Percentiles rank a stretch among this genome's conserved stretches.
phyloP scores from a whole-genome alignment of 2,113 vertebrate genomes.

The Nothoprocta pentlandii region DNA sequence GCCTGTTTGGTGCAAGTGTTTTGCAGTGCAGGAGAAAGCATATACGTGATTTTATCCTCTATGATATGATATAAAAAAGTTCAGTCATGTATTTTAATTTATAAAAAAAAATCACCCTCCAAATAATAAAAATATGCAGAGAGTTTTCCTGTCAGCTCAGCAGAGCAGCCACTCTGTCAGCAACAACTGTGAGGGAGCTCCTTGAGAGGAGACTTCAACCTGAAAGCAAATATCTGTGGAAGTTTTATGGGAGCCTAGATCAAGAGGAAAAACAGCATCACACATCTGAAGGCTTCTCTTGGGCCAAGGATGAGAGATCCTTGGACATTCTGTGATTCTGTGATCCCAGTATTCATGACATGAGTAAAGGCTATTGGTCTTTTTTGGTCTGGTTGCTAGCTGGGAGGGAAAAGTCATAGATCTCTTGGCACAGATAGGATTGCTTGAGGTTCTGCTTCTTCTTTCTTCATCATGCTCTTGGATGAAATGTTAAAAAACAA shows the following conservation, averaged over 20 bases:
- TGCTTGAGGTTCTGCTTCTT: not conserved
- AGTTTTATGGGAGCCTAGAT: not conserved
- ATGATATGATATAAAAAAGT: not conserved
- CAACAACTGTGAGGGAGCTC: rapidly evolving
- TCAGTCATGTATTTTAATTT: not conserved
- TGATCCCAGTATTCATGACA: not conserved
- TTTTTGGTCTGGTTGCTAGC: not conserved
- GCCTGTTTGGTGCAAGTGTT: not conserved
- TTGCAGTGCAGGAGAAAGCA: not conserved
- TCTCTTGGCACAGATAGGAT: not conserved
- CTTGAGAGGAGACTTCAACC: not conserved
- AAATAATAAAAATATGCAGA: not conserved
- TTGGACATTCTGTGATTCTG: too few relatives aligned
- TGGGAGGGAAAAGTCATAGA: not conserved
- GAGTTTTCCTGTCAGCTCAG: not conserved
- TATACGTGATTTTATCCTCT: not conserved
- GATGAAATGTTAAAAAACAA: not conserved
- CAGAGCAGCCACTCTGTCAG: not conserved
- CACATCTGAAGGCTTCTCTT: not conserved
- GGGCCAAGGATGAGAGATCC: not conserved
- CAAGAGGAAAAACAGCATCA: not conserved
- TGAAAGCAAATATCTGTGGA: conserved; percentile 32
- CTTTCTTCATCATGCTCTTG: not conserved
- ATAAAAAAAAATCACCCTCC: not conserved
- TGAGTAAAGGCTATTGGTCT: not conserved